phyloP scores from a whole-genome alignment of 2,797 vertebrate species.

The Pitangus sulphuratus region DNA sequence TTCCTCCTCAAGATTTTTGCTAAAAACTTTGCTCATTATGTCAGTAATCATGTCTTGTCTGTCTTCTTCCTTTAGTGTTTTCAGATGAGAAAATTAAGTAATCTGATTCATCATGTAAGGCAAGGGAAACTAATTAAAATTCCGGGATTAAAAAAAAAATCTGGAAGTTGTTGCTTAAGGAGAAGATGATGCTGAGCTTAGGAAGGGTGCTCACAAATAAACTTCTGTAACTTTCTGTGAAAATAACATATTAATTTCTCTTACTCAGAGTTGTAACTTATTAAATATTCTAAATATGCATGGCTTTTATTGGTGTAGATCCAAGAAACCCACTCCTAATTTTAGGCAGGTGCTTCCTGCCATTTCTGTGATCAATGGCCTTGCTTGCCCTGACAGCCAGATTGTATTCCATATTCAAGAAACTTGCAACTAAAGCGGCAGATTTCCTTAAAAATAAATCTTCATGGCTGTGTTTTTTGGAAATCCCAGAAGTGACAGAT shows the following conservation, averaged over 20 bases:
- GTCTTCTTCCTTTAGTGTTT: not conserved
- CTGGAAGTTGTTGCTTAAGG: not conserved
- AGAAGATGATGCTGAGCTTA: not conserved
- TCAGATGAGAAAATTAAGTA: not conserved
- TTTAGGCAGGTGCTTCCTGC: not conserved
- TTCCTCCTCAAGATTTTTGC: not conserved
- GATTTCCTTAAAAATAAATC: constrained; percentile 9
- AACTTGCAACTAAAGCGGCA: not conserved
- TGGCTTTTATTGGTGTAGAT: not conserved
- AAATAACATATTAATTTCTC: not conserved
- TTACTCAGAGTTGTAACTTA: not conserved
- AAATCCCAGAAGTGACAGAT: not conserved
- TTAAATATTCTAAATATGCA: not conserved
- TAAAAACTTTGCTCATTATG: not conserved
- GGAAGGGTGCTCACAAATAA: not conserved
- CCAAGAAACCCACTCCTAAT: not conserved
- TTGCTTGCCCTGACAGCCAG: not conserved
- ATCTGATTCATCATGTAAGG: not conserved
- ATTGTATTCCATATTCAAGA: constrained; percentile 7
- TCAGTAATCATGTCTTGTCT: not conserved
- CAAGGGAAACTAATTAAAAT: constrained; percentile 15
- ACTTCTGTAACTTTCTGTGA: not conserved
- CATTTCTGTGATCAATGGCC: not conserved
- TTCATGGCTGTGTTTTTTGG: not conserved
- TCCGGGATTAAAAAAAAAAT: not conserved